Conservation (phyloP, 2,888 invertebrate genomes). For the Leptopilina syphax region DNA sequence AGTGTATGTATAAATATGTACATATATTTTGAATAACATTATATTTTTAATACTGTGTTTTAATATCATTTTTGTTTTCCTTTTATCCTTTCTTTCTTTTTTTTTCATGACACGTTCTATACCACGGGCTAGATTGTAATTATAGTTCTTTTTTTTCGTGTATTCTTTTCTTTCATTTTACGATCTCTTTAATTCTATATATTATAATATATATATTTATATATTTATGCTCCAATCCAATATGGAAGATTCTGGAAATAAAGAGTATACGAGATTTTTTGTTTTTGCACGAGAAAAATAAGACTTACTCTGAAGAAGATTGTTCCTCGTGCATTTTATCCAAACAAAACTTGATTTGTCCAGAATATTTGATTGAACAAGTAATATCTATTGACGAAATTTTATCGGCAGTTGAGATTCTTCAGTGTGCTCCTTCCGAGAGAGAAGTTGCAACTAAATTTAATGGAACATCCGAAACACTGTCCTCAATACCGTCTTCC, state of each 20-base stretch:
- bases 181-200: background rate
- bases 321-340: background rate
- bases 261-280: constrained; percentile 2
- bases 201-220: background rate
- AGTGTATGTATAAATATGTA: constrained; percentile 64
- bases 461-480: constrained; percentile 82
- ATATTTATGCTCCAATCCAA: constrained; percentile 8
- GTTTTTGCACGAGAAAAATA: constrained; percentile 16
- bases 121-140: constrained; percentile 66
- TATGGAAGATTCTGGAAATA: constrained; percentile 14
- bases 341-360: background rate
- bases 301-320: background rate
- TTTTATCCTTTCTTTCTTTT: constrained; percentile 42
- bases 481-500: constrained; percentile 78
- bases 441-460: constrained; percentile 85
- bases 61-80: constrained; percentile 65
- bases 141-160: background rate
- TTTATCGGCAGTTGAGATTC: constrained; percentile 19
- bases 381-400: constrained; percentile 5
- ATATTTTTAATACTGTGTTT: constrained; percentile 74
- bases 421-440: constrained; percentile 81
- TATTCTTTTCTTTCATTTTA: background rate
- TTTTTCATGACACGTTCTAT: constrained; percentile 61
- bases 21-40: constrained; percentile 67
- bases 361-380: constrained; percentile 29